Evolutionary conservation across 2,797 vertebrate species (phyloP).

Genomic region (Halcyon chelicuti): DNA sequence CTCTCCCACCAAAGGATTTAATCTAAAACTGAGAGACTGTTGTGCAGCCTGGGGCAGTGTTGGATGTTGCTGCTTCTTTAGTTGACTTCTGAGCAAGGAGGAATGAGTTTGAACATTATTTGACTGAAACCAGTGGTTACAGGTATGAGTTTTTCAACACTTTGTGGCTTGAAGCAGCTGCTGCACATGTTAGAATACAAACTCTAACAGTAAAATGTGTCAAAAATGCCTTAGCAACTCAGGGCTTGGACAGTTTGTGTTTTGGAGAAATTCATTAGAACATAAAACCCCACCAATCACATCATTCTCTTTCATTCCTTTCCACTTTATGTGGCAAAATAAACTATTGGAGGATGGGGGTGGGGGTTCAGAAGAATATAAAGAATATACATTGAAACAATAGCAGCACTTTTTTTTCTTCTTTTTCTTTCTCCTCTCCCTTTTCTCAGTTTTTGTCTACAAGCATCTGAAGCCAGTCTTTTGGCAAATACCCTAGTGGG

Average conservation of each 20-base stretch:
- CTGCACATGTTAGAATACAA: background rate
- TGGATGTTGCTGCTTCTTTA: background rate
- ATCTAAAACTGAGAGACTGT: background rate
- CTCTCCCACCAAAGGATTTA: background rate
- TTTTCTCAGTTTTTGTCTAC: background rate
- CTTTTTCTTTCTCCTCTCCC: background rate
- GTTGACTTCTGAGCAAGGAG: background rate
- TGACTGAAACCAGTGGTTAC: background rate
- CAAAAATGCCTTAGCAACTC: background rate
- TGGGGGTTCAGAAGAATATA: background rate
- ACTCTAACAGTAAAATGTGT: background rate
- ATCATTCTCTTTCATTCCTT: background rate
- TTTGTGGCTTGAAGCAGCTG: background rate
- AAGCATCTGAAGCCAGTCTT: background rate
- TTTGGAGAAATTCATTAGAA: background rate
- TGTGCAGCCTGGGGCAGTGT: background rate
- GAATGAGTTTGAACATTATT: fast-evolving
- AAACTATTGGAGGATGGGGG: background rate
- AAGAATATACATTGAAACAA: background rate
- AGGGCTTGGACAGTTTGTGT: background rate
- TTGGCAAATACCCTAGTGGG: background rate
- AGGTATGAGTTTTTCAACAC: background rate
- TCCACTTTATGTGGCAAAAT: background rate
- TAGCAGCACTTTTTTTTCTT: background rate
- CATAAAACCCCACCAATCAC: background rate